Base-by-base conservation (phyloP, 2,797 vertebrate species). In the Anabas testudineus region DNA sequence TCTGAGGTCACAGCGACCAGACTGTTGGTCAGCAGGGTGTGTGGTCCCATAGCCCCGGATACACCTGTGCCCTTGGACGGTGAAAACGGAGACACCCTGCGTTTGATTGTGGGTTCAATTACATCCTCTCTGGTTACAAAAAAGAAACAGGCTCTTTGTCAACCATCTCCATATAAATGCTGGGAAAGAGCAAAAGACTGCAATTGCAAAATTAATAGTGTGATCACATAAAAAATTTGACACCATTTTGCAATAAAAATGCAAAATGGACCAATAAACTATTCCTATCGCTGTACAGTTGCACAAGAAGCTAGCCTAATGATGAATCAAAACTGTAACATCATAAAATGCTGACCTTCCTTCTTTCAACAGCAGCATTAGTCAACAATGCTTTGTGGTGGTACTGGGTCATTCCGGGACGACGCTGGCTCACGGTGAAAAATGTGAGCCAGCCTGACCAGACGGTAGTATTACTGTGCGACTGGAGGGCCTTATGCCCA, bases 11-110 rank as follows among this genome's bases (percentile, higher is more conserved):
- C 75, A 16, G 74, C 56, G 53, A 83, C 83, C 85, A 53, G 76
- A 73, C 75, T 10, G 80, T 87, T 49, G 87, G 85, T 85, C 81
- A 81, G 70, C 90, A 56, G 84, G 65, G 74, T 92, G 92, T 93
- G 92, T 91, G 91, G 92, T 91, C 92, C 87, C 3, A 15, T 28
- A 53, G 46, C 71, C 82, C 85, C 72, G 80, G 87, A 86, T 65
- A 88, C 91, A 92, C 91, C 91, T 91, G 91, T 56, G 83, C 70
- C 80, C 90, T 90, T 88, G 90, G 82, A 87, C 58, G 47, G 61
- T 12, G 64, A 75, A 87, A 85, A 60, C 0, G 56, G 81, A 90
- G 81, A 87, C 90, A 85, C 77, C 67, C 73, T 41, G 45, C 74
- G 49, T 83, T 76, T 78, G 74, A 83, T 77, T 42, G 32, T 60